Evolutionary conservation across 2,113 vertebrate species (phyloP).

Genomic region (Oreotrochilus melanogaster): DNA sequence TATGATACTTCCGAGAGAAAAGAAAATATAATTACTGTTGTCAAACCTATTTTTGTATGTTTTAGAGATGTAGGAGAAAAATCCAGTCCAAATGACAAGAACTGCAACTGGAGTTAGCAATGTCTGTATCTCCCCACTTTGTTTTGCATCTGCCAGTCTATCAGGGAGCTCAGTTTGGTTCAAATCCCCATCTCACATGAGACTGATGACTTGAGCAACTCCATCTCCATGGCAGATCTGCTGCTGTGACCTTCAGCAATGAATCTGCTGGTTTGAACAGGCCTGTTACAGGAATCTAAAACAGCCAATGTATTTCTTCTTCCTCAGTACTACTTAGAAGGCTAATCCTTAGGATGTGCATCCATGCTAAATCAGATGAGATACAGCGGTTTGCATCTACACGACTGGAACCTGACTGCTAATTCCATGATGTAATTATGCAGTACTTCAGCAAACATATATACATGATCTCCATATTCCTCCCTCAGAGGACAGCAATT

Average conservation of each 20-base stretch:
- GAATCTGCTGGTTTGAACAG: not conserved
- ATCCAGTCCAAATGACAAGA: not conserved
- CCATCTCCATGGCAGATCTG: not conserved
- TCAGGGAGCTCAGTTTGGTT: not conserved
- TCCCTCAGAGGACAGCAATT: not conserved
- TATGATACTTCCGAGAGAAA: not conserved
- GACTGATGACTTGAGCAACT: not conserved
- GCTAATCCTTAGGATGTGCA: not conserved
- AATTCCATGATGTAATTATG: not conserved
- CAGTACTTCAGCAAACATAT: not conserved
- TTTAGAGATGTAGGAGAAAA: not conserved
- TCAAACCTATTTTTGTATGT: not conserved
- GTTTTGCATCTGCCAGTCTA: not conserved
- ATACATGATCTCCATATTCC: not conserved
- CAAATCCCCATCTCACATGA: not conserved
- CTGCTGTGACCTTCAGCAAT: not conserved
- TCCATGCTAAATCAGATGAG: not conserved
- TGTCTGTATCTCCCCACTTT: fast-evolving
- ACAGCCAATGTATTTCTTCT: fast-evolving
- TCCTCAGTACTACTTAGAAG: not conserved
- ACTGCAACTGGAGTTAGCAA: not conserved
- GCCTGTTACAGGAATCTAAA: not conserved
- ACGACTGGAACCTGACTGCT: not conserved
- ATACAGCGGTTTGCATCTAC: conserved; percentile 30
- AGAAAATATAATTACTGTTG: not conserved